Percentiles rank a stretch among this genome's conserved stretches.
Conservation (phyloP, 2,888 invertebrate genomes). For the Hirtodrosophila histrioides region DNA sequence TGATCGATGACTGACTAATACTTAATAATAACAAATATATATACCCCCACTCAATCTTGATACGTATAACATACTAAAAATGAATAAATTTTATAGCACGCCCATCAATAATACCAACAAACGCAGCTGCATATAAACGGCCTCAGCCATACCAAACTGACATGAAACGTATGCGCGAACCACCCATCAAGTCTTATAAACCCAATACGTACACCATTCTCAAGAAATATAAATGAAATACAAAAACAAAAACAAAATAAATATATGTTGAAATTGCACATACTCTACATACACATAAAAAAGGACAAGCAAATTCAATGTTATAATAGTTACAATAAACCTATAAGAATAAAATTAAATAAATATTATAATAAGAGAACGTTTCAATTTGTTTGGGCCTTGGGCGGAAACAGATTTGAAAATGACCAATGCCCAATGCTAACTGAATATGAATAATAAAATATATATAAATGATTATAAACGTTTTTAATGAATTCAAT, state of each 20-base stretch:
- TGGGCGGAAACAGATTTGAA: conserved; percentile 12
- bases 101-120: conserved; percentile 77
- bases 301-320: conserved; percentile 41
- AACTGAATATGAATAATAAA: conserved; percentile 34
- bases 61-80: conserved; percentile 50
- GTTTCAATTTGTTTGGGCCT: conserved; percentile 42
- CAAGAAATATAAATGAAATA: conserved; percentile 76
- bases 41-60: conserved; percentile 17
- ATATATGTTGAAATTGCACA: conserved; percentile 18
- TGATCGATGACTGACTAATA: conserved; percentile 39
- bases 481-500: conserved; percentile 13
- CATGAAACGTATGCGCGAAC: conserved; percentile 81
- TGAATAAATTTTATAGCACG: conserved; percentile 79
- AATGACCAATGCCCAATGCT: conserved; percentile 29
- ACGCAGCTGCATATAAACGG: conserved; percentile 79
- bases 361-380: conserved; percentile 25
- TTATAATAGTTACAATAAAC: conserved; percentile 31
- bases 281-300: conserved; percentile 28
- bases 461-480: conserved; percentile 26
- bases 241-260: conserved; percentile 8
- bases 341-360: conserved; percentile 27
- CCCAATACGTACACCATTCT: conserved; percentile 76
- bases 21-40: conserved; percentile 29
- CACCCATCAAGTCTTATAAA: conserved; percentile 78
- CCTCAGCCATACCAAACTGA: conserved; percentile 77